Percentiles rank a stretch among this genome's conserved stretches.
phyloP scores from a whole-genome alignment of 2,797 vertebrate genomes.

The Gallinago nigripennis region DNA sequence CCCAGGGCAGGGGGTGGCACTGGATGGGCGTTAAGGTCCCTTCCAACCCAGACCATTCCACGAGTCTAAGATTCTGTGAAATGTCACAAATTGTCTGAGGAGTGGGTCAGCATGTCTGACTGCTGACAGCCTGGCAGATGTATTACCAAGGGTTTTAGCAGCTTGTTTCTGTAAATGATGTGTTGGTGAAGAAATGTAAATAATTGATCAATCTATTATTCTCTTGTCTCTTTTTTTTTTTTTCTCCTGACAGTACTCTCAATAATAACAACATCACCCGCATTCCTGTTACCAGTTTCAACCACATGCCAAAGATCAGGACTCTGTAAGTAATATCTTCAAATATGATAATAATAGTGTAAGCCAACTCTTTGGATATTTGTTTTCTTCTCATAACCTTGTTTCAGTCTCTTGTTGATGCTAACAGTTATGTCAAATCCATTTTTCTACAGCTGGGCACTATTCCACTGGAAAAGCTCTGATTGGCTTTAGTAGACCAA shows the following conservation, averaged over 20 bases:
- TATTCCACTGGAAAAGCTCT: background rate
- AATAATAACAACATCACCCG: conserved; percentile 99
- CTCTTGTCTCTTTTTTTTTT: conserved; percentile 21
- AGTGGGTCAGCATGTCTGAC: background rate
- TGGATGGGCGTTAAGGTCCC: too few species aligned
- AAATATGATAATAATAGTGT: background rate
- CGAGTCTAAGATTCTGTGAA: too few species aligned
- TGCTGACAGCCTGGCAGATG: background rate
- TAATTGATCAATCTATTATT: background rate
- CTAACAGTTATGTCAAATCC: background rate
- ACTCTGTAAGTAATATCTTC: conserved; percentile 89
- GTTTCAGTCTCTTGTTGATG: background rate
- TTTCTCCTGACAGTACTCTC: conserved; percentile 87
- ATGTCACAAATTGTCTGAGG: background rate
- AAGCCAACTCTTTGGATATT: background rate
- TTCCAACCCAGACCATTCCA: too few species aligned
- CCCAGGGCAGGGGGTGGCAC: too few species aligned
- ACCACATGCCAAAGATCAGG: conserved; percentile 98
- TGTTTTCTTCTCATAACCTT: background rate
- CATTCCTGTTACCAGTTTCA: conserved; percentile 98
- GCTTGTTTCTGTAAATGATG: conserved; percentile 2
- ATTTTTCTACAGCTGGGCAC: background rate
- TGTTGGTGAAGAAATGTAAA: conserved; percentile 4
- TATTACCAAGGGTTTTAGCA: background rate
- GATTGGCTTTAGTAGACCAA: background rate